Base-by-base conservation (phyloP, 1,140 invertebrate genomes). In the Aphidius gifuensis region DNA sequence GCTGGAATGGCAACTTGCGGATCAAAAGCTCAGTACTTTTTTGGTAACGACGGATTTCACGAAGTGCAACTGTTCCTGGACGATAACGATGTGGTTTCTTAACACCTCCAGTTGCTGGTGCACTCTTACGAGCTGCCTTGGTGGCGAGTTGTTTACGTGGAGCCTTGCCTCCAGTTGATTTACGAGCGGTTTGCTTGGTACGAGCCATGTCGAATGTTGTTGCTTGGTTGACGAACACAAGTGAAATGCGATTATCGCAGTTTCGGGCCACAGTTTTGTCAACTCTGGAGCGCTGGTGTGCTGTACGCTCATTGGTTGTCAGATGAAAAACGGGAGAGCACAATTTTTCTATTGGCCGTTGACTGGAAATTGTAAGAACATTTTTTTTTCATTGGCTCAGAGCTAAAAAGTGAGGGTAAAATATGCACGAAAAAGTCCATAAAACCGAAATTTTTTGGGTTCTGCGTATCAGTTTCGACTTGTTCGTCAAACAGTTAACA, bases 101-200 rank as follows among this genome's bases (percentile, higher is more conserved):
- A 21, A 50, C 48, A 23, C 48, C 48, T 50, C 48, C 48, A 50
- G 48, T 50, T 21, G 48, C 48, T 1, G 48, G 48, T 16, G 48
- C 48, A 50, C 48, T 50, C 48, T 50, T 50, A 50, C 48, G 48
- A 50, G 48, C 48, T 8, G 48, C 48, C n/a, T 50, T 50, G 48
- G 48, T 50, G 7, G 48, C 48, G n/a, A 50, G 32, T 23, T 50
- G 48, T 21, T 50, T 50, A 1, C 48, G 21, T 16, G 48, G 48
- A 21, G 48, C 48, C 6, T 50, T 50, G 8, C 48, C 48, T 21
- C 48, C 48, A 21, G 48, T 50, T 0, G 48, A 50, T 50, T 50
- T 50, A 50, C 48, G 48, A 21, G 48, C 48, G 2, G 48, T 50
- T 5, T 50, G 48, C 48, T 50, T 50, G n/a, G 48, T 50, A 50